Base-by-base conservation (phyloP, 2,797 vertebrate species). In the Todus mexicanus region DNA sequence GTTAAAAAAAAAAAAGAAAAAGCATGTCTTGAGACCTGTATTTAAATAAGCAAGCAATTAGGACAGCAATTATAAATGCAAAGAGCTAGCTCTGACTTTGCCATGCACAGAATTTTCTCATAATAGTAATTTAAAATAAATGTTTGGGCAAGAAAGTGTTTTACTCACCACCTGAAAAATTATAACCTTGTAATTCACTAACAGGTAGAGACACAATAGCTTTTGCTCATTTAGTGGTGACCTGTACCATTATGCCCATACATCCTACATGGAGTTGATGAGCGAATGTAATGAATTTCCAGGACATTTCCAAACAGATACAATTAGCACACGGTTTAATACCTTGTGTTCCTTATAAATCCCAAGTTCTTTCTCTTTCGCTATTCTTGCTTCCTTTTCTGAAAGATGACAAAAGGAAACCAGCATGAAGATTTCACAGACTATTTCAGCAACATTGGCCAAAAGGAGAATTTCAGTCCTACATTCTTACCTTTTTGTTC, bases 271-370 rank as follows among this genome's bases (percentile, higher is more conserved):
- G 22, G 33, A 74, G 38, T 6, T 84, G 61, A 72, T 43, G 56
- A 71, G 79, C 73, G 42, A 48, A 76, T 57, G 50, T 1, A 35
- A 77, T n/a, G 29, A 47, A 83, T 64, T 82, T 64, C 48, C 50
- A 83, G 21, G 37, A 95, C 93, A 93, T 89, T 95, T 91, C 75
- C 63, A 91, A 71, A 90, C 75, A 94, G 54, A 95, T 57, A 94
- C 59, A 91, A 59, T 68, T 66, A 94, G 80, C 79, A 78, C 56
- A 92, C 33, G 94, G 33, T 86, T 89, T 60, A 87, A 86, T 97
- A 99, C 99, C 99, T 99, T 99, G 96, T 98, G 98, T 66, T 99
- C 99, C 95, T 99, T 99, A 97, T 99, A 99, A 96, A 98, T 98
- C n/a, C 99, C 99, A 9, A 99, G 98, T 92, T 98, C 98, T 96